Evolutionary conservation across 2,888 invertebrate genomes (phyloP).

Genomic region (Dascillus cervinus): DNA sequence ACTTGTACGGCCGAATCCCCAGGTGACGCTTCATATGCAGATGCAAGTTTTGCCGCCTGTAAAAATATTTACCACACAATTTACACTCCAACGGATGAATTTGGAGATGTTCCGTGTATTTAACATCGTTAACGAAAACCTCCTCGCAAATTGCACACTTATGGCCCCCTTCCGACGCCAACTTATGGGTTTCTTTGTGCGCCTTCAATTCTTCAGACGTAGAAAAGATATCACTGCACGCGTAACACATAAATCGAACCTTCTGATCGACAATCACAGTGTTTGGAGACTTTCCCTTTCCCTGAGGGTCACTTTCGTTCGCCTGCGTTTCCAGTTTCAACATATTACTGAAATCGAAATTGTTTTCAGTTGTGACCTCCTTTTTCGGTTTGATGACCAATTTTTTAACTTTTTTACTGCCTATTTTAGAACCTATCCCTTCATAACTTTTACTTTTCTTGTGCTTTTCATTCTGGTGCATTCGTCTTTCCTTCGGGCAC

Average conservation of each 20-base stretch:
- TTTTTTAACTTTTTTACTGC: slow-evolving; percentile 32
- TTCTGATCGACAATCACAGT: not conserved
- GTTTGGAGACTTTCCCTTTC: slow-evolving; percentile 6
- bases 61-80: slow-evolving; percentile 73
- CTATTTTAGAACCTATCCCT: slow-evolving; percentile 27
- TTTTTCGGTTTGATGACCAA: slow-evolving; percentile 31
- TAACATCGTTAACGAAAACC: slow-evolving; percentile 58
- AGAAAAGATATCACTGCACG: slow-evolving; percentile 30
- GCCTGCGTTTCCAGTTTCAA: slow-evolving; percentile 29
- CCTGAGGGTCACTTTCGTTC: slow-evolving; percentile 1
- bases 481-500: slow-evolving; percentile 55
- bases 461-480: slow-evolving; percentile 52
- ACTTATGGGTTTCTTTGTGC: slow-evolving; percentile 46
- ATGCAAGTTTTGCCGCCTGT: slow-evolving; percentile 63
- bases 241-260: slow-evolving; percentile 19
- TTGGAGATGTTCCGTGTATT: slow-evolving; percentile 66
- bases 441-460: slow-evolving; percentile 32
- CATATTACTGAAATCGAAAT: slow-evolving; percentile 40
- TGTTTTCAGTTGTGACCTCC: slow-evolving; percentile 32
- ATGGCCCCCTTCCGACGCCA: slow-evolving; percentile 33
- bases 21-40: slow-evolving; percentile 74
- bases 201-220: slow-evolving; percentile 34
- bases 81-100: slow-evolving; percentile 77
- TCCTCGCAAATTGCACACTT: slow-evolving; percentile 58
- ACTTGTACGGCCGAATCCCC: slow-evolving; percentile 61